These are phyloP conservation scores for Drosophila ficusphila DNA, from an alignment of 1,140 invertebrate genomes.

Conservation along the genomic window DNA sequence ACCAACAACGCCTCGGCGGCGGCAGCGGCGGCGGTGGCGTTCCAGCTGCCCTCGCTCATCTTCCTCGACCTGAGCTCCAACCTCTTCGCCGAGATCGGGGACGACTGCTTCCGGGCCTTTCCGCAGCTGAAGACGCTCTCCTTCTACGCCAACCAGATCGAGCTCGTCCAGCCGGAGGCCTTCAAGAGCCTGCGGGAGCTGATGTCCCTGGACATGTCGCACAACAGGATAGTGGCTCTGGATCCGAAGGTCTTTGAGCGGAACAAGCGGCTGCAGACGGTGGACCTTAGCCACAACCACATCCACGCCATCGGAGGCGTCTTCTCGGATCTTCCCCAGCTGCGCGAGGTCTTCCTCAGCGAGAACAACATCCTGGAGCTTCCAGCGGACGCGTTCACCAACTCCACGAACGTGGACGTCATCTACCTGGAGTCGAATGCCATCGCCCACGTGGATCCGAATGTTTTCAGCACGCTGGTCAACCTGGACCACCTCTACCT, in stretches of 20 bases:
- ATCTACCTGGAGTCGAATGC: constrained; percentile 95
- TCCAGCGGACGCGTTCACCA: constrained; percentile 91
- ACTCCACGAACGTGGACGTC: constrained; percentile 90
- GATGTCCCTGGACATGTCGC: constrained; percentile 93
- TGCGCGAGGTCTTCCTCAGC: constrained; percentile 93
- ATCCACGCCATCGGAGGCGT: constrained; percentile 92
- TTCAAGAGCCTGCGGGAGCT: constrained; percentile 90
- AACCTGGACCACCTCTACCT: constrained; percentile 93
- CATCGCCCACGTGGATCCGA: constrained; percentile 90
- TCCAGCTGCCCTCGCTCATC: constrained; percentile 88
- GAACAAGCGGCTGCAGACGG: constrained; percentile 90
- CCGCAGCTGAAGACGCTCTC: constrained; percentile 91
- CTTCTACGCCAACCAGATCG: constrained; percentile 93
- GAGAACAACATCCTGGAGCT: constrained; percentile 96
- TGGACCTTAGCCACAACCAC: constrained; percentile 95
- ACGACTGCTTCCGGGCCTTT: constrained; percentile 91
- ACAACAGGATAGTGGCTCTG: constrained; percentile 92
- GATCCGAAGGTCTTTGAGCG: constrained; percentile 89
- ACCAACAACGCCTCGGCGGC: constrained; percentile 83
- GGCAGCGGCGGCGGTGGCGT: constrained; percentile 64
- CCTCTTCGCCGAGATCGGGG: constrained; percentile 89
- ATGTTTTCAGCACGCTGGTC: constrained; percentile 89
- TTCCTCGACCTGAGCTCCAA: constrained; percentile 95
- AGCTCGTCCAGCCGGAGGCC: constrained; percentile 90
- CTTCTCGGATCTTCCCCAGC: constrained; percentile 90